A percentile compares a stretch with the other conserved stretches of the same genome.
phyloP scores from a whole-genome alignment of 2,113 vertebrate species.

The Felis chaus region DNA sequence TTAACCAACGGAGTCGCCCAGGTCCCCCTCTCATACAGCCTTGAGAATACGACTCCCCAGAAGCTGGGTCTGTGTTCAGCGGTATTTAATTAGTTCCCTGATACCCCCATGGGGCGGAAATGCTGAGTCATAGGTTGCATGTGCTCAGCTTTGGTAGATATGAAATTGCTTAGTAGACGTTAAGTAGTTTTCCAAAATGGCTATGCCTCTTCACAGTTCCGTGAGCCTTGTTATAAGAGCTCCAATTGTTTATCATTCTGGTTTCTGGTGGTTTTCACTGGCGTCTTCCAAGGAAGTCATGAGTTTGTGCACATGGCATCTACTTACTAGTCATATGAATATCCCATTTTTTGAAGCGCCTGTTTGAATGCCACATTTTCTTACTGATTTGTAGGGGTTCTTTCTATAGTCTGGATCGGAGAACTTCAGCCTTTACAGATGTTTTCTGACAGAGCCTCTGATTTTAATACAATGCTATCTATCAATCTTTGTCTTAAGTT shows the following conservation, averaged over 20 bases:
- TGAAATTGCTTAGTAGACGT: background rate
- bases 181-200: background rate
- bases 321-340: background rate
- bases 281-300: background rate
- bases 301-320: background rate
- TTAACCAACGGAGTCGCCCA: no score
- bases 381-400: background rate
- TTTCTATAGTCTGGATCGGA: background rate
- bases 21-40: background rate
- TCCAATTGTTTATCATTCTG: background rate
- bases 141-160: background rate
- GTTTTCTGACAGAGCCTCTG: background rate
- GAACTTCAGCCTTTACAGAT: background rate
- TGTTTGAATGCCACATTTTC: background rate
- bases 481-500: background rate
- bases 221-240: background rate
- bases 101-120: background rate
- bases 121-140: background rate
- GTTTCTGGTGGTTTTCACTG: slow-evolving; percentile 8
- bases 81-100: background rate
- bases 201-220: background rate
- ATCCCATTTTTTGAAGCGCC: background rate
- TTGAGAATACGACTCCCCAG: background rate
- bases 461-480: background rate
- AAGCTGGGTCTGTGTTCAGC: background rate